These are phyloP conservation scores for Psix sp. DNA, from an alignment of 1,140 invertebrate species.

Conservation along the genomic window DNA sequence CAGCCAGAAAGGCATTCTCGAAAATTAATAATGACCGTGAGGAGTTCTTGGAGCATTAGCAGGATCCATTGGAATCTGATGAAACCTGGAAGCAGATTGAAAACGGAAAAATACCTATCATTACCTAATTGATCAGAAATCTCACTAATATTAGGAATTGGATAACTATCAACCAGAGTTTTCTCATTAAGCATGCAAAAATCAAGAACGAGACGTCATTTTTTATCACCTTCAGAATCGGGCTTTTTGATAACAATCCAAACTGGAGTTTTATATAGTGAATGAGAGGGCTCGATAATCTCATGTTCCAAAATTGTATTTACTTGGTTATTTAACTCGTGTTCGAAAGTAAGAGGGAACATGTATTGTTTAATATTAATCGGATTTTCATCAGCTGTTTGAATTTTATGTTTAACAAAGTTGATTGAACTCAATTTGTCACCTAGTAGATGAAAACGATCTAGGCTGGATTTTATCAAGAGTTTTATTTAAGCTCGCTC, in stretches of 20 bases:
- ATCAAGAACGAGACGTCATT: neutral
- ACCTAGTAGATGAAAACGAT: too few relatives aligned
- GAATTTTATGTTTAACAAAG: neutral
- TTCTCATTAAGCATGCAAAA: conserved; percentile 4
- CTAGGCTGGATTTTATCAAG: too few relatives aligned
- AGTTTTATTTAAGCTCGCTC: too few relatives aligned
- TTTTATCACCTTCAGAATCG: neutral
- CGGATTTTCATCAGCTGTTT: neutral
- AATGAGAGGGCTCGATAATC: neutral
- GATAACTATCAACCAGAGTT: neutral
- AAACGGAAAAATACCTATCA: too few relatives aligned
- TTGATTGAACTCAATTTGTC: too few relatives aligned
- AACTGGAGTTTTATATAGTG: neutral
- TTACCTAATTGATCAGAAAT: too few relatives aligned
- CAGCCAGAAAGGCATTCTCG: too few relatives aligned
- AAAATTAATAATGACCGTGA: too few relatives aligned
- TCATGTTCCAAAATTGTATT: neutral
- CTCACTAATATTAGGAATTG: neutral
- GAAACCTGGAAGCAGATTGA: too few relatives aligned
- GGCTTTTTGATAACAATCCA: conserved; percentile 5
- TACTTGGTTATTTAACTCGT: neutral
- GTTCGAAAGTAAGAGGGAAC: neutral
- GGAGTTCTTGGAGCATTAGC: too few relatives aligned
- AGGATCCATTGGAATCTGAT: too few relatives aligned
- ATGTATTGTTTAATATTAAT: neutral